A percentile compares a stretch with the other conserved stretches of the same genome.
Conservation (phyloP, 2,113 vertebrate genomes). For the Caracal caracal region DNA sequence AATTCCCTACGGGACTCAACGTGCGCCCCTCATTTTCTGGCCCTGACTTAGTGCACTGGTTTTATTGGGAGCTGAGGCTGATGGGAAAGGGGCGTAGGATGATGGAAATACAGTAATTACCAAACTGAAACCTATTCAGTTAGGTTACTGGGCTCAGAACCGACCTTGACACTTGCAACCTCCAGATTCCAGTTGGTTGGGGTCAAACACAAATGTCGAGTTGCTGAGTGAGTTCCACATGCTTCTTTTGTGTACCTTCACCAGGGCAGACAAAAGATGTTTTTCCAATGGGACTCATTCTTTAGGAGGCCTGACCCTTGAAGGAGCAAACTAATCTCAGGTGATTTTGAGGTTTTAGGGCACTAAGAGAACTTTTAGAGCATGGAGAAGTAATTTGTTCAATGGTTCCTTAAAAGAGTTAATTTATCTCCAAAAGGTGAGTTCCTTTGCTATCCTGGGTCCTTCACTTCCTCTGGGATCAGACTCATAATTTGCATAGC, state of each 20-base stretch:
- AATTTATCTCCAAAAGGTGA: constrained; percentile 73
- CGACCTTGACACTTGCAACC: constrained; percentile 73
- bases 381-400: constrained; percentile 68
- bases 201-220: constrained; percentile 61
- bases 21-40: background rate
- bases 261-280: constrained; percentile 72
- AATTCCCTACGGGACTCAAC: background rate
- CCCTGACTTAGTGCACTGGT: background rate
- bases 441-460: constrained; percentile 33
- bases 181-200: constrained; percentile 56
- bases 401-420: constrained; percentile 70
- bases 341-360: constrained; percentile 70
- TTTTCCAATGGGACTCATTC: constrained; percentile 60
- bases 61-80: constrained; percentile 17
- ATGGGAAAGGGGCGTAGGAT: constrained; percentile 21
- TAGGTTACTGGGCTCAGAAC: constrained; percentile 19
- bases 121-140: constrained; percentile 48
- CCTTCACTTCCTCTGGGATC: constrained; percentile 46
- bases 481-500: constrained; percentile 75
- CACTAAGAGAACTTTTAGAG: constrained; percentile 52
- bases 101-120: constrained; percentile 51
- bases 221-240: constrained; percentile 65
- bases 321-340: constrained; percentile 69
- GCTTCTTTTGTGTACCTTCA: constrained; percentile 67
- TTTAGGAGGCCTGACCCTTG: constrained; percentile 64